Conservation (phyloP, 1,140 invertebrate genomes). For the Achatina immaculata region DNA sequence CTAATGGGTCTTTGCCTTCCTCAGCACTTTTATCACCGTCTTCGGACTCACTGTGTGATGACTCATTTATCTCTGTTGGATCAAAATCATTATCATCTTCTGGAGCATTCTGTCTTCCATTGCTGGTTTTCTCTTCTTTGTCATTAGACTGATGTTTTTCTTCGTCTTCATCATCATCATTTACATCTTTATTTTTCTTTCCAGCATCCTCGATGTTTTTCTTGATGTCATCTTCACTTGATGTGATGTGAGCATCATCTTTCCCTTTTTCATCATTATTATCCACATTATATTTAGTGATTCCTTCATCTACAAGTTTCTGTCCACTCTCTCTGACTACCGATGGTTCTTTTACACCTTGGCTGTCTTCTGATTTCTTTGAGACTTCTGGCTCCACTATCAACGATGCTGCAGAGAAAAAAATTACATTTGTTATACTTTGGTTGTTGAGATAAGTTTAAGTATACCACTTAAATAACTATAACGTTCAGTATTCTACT, state of each 20-base stretch:
- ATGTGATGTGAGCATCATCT: not conserved
- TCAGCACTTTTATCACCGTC: not conserved
- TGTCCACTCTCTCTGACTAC: not conserved
- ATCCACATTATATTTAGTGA: not conserved
- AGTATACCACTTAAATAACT: too few relatives aligned
- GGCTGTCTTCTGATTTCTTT: not conserved
- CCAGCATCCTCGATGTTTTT: not conserved
- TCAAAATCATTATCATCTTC: constrained; percentile 5
- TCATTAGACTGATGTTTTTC: not conserved
- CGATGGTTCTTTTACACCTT: not conserved
- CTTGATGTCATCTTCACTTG: not conserved
- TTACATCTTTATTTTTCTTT: not conserved
- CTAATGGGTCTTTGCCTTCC: not conserved
- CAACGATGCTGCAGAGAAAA: not conserved
- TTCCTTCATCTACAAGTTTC: not conserved
- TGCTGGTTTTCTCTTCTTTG: not conserved
- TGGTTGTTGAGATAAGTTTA: too few relatives aligned
- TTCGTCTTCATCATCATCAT: not conserved
- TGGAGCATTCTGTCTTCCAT: not conserved
- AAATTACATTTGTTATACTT: too few relatives aligned
- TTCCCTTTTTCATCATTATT: not conserved
- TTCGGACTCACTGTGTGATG: not conserved
- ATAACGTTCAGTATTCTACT: too few relatives aligned
- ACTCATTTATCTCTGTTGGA: not conserved
- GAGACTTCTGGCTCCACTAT: not conserved